Evolutionary conservation across 2,797 vertebrate genomes (phyloP).

Genomic region (Harpagifer antarcticus): DNA sequence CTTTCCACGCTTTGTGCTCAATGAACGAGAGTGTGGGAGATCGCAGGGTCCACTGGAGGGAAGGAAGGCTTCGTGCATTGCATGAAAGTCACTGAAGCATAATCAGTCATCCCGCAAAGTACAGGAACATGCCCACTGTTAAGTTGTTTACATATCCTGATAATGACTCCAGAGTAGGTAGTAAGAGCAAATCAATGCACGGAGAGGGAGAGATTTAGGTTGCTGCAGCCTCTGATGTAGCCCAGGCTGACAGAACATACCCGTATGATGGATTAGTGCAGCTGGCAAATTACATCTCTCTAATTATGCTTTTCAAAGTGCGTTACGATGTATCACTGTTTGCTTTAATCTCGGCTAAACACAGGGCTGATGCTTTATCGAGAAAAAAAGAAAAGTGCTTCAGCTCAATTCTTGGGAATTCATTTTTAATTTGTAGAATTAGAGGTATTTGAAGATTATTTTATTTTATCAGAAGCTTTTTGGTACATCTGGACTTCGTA

Average conservation of each 20-base stretch:
- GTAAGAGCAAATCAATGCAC: constrained; percentile 81
- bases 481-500: not conserved
- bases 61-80: constrained; percentile 15
- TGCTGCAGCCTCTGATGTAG: constrained; percentile 70
- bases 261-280: constrained; percentile 77
- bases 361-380: constrained; percentile 26
- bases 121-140: constrained; percentile 79
- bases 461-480: not conserved
- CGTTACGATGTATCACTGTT: constrained; percentile 39
- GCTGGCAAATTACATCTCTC: constrained; percentile 68
- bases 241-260: constrained; percentile 65
- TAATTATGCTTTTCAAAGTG: constrained; percentile 64
- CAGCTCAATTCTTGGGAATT: not conserved
- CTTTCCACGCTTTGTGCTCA: constrained; percentile 31
- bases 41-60: not conserved
- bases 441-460: not conserved
- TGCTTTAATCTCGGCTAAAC: constrained; percentile 53
- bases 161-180: constrained; percentile 82
- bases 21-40: constrained; percentile 1
- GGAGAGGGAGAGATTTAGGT: constrained; percentile 61
- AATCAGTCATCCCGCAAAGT: constrained; percentile 81
- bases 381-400: constrained; percentile 21
- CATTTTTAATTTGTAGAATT: not conserved
- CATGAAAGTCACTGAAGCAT: constrained; percentile 65
- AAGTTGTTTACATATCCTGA: constrained; percentile 84